Evolutionary conservation across 2,797 vertebrate genomes (phyloP).

Genomic region (Buceros bicornis): DNA sequence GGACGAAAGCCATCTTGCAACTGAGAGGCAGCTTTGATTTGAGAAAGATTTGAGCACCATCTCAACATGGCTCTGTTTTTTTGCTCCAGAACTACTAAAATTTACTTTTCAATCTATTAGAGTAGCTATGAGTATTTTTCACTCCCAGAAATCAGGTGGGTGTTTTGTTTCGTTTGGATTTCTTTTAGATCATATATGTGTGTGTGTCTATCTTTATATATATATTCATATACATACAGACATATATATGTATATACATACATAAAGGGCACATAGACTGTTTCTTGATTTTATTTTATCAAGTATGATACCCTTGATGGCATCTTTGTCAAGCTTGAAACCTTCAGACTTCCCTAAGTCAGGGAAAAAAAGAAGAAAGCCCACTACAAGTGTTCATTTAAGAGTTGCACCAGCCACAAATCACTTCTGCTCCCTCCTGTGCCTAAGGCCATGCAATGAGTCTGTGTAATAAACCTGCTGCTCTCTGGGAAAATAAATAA

Average conservation of each 20-base stretch:
- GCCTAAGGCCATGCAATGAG: background rate
- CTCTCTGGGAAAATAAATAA: background rate
- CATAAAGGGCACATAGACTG: background rate
- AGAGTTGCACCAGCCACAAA: background rate
- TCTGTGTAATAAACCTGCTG: background rate
- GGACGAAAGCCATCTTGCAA: slow-evolving; percentile 14
- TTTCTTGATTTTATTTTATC: background rate
- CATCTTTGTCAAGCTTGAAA: background rate
- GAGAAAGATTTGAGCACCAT: background rate
- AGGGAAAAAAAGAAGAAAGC: background rate
- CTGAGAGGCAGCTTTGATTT: background rate
- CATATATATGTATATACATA: background rate
- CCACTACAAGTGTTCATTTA: background rate
- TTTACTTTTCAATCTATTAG: background rate
- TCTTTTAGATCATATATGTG: background rate
- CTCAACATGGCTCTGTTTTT: background rate
- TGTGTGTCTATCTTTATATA: background rate
- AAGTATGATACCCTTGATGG: background rate
- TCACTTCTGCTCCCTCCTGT: background rate
- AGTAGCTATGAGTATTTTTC: background rate
- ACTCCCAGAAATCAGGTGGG: background rate
- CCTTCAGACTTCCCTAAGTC: background rate
- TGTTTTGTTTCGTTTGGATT: background rate
- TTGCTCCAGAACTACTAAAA: background rate
- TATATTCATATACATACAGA: rapidly evolving